These are phyloP conservation scores for Leptocoma aspasia DNA, from an alignment of 2,113 vertebrate species.

Conservation along the genomic window DNA sequence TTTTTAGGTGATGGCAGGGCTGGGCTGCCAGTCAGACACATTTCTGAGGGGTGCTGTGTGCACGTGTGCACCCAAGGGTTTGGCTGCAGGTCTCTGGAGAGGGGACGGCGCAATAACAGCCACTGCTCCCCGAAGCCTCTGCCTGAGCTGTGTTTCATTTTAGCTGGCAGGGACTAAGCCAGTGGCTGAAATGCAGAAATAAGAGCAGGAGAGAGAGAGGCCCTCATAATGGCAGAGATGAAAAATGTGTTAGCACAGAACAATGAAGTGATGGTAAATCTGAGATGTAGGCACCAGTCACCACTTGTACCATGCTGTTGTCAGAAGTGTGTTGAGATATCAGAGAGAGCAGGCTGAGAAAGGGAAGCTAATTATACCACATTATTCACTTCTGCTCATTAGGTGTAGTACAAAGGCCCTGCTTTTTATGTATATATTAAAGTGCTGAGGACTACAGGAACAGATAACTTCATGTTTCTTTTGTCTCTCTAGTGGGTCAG, in stretches of 20 bases:
- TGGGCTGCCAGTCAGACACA: neutral
- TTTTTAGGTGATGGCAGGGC: neutral
- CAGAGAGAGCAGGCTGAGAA: constrained; percentile 43
- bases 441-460: constrained; percentile 6
- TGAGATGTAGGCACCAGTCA: constrained; percentile 50
- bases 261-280: constrained; percentile 50
- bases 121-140: neutral
- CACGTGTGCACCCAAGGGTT: neutral
- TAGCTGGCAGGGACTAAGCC: constrained; percentile 2
- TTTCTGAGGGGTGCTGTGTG: neutral
- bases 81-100: neutral
- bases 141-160: neutral
- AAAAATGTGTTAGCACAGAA: neutral
- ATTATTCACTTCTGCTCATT: constrained; percentile 65
- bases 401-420: constrained; percentile 49
- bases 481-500: constrained; percentile 16
- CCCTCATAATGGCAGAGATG: neutral
- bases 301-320: constrained; percentile 49
- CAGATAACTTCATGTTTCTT: constrained; percentile 50
- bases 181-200: neutral
- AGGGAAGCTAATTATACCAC: constrained; percentile 61
- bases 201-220: neutral
- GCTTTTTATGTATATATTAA: constrained; percentile 56
- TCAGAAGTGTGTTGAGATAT: constrained; percentile 56
- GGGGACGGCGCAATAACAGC: neutral